Conservation (phyloP, 2,888 invertebrate genomes). For the Anthophora plumipes region DNA sequence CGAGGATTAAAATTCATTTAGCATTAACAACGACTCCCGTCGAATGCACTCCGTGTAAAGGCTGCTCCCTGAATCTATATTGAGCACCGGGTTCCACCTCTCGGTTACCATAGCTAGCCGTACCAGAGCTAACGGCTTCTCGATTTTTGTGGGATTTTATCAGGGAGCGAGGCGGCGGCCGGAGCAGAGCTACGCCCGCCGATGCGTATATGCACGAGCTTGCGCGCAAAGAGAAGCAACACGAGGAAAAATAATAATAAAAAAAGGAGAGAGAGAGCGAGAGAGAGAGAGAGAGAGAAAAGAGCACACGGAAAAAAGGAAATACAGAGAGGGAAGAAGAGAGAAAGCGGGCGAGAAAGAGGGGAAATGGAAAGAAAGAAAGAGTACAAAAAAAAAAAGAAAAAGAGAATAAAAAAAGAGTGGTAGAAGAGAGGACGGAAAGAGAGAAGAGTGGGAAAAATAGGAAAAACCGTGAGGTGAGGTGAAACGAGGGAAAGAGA, state of each 20-base stretch:
- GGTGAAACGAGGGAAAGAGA: neutral
- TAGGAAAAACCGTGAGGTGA: no score
- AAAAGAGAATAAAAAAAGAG: neutral
- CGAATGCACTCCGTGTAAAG: constrained; percentile 69
- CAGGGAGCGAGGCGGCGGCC: constrained; percentile 67
- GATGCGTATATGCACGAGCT: constrained; percentile 73
- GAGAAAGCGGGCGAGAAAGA: no score
- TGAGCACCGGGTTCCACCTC: constrained; percentile 69
- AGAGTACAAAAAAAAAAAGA: neutral
- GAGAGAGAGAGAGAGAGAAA: constrained; percentile 10
- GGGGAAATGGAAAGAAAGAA: neutral
- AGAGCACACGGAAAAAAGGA: neutral
- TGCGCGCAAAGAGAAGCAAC: constrained; percentile 70
- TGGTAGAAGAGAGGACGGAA: constrained; percentile 7
- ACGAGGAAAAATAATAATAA: constrained; percentile 58
- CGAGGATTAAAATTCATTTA: constrained; percentile 64
- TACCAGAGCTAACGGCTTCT: constrained; percentile 76
- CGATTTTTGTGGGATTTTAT: constrained; percentile 80
- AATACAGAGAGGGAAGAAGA: neutral
- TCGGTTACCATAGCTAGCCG: constrained; percentile 69
- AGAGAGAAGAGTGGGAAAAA: constrained; percentile 46
- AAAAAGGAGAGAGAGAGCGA: constrained; percentile 36
- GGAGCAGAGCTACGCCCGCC: constrained; percentile 68
- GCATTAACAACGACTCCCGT: constrained; percentile 68
- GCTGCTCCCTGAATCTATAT: constrained; percentile 72